phyloP scores from a whole-genome alignment of 2,888 invertebrate species.

The Agonopterix alstromeriana region DNA sequence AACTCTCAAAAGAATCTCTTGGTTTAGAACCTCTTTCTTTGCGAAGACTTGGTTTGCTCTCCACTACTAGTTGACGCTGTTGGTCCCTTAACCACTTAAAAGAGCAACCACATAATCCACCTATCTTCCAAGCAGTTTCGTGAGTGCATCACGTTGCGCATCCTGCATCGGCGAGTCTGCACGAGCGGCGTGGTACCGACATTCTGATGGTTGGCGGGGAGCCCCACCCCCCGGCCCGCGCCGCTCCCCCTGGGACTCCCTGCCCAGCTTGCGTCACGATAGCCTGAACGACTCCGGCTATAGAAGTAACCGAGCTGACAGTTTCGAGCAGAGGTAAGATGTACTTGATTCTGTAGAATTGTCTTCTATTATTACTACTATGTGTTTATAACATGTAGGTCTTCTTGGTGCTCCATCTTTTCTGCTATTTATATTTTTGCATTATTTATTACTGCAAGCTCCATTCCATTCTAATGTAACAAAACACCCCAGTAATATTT shows the following conservation, averaged over 20 bases:
- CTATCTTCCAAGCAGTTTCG: conserved; percentile 48
- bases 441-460: no score
- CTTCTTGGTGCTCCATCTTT: no score
- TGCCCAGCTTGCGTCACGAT: conserved; percentile 90
- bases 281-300: conserved; percentile 92
- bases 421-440: no score
- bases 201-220: conserved; percentile 90
- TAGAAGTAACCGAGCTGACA: conserved; percentile 90
- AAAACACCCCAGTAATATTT: no score
- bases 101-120: no score
- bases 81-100: no score
- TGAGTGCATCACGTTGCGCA: conserved; percentile 83
- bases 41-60: no score
- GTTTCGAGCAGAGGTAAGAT: conserved; percentile 88
- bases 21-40: no score
- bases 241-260: conserved; percentile 91
- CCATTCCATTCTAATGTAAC: no score
- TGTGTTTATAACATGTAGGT: no score
- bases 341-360: neutral
- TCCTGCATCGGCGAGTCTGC: conserved; percentile 94
- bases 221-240: conserved; percentile 78
- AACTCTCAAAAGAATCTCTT: no score
- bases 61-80: no score
- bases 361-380: neutral
- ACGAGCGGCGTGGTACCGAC: conserved; percentile 92